phyloP scores from a whole-genome alignment of 37 sponge, comb jelly and placozoan species.

The Haliclona indistincta region DNA sequence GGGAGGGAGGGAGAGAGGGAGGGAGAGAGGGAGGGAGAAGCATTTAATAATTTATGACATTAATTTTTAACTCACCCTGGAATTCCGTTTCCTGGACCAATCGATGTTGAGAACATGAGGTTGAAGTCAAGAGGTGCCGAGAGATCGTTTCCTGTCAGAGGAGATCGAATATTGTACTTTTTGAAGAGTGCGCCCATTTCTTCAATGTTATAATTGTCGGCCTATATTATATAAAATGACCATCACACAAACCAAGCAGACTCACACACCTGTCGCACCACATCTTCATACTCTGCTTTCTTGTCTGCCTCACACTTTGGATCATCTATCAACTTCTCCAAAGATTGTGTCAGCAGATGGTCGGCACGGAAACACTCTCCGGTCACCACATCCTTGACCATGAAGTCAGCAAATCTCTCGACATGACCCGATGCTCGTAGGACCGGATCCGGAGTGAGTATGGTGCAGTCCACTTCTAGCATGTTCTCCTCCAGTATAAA shows the following conservation, averaged over 20 bases:
- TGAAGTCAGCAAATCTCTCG: slow-evolving; percentile 91
- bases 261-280: slow-evolving; percentile 20
- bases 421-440: slow-evolving; percentile 90
- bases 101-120: slow-evolving; percentile 94
- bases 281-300: slow-evolving; percentile 55
- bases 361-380: slow-evolving; percentile 97
- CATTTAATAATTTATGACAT: background rate
- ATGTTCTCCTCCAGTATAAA: slow-evolving; percentile 95
- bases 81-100: slow-evolving; percentile 87
- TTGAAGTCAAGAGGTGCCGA: slow-evolving; percentile 90
- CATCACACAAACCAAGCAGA: background rate
- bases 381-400: slow-evolving; percentile 93
- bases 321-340: slow-evolving; percentile 64
- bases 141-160: slow-evolving; percentile 78
- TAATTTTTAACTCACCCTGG: slow-evolving; percentile 51
- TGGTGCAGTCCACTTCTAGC: slow-evolving; percentile 87
- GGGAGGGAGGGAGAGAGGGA: background rate
- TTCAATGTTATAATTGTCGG: slow-evolving; percentile 68
- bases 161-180: slow-evolving; percentile 77
- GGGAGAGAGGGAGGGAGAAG: background rate
- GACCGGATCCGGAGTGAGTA: slow-evolving; percentile 84
- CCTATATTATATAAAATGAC: slow-evolving; percentile 41
- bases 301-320: slow-evolving; percentile 66
- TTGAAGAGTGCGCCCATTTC: slow-evolving; percentile 76
- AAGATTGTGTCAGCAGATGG: slow-evolving; percentile 79